Percentiles rank a stretch among this genome's conserved stretches.
These are phyloP conservation scores for Magallana nippona DNA, from an alignment of 2,888 invertebrate species.

Conservation along the genomic window DNA sequence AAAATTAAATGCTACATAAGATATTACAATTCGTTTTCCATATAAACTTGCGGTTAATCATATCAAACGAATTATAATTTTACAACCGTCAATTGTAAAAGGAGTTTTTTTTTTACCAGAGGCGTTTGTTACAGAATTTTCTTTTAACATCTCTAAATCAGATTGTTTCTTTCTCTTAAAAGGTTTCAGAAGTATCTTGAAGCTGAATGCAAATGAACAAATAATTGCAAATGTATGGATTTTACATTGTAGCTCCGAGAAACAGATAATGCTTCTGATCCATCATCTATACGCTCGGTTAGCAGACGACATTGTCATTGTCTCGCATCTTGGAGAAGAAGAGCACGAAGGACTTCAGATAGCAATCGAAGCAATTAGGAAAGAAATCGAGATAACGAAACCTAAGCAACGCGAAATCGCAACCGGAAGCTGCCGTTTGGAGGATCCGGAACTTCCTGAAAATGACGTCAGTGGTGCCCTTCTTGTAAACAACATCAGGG, in stretches of 20 bases:
- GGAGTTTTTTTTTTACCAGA: too few relatives aligned
- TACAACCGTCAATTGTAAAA: too few relatives aligned
- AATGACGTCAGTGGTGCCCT: slow-evolving; percentile 19
- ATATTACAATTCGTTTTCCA: too few relatives aligned
- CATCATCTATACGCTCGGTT: slow-evolving; percentile 56
- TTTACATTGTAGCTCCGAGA: slow-evolving; percentile 43
- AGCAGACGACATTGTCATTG: slow-evolving; percentile 55
- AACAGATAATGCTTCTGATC: slow-evolving; percentile 53
- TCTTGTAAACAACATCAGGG: slow-evolving; percentile 35
- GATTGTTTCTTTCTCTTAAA: too few relatives aligned
- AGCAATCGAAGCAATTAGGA: background rate
- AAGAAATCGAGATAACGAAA: background rate
- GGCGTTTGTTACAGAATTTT: too few relatives aligned
- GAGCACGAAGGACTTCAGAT: slow-evolving; percentile 18
- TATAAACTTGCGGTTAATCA: too few relatives aligned
- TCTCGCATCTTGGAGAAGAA: slow-evolving; percentile 40
- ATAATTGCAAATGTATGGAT: background rate
- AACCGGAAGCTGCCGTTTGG: background rate
- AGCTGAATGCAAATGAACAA: too few relatives aligned
- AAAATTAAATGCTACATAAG: too few relatives aligned
- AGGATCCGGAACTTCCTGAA: slow-evolving; percentile 22
- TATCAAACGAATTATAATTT: too few relatives aligned
- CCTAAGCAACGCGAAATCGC: background rate
- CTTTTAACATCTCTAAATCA: too few relatives aligned
- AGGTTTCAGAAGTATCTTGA: too few relatives aligned